Percentiles rank a stretch among this genome's conserved stretches.
These are phyloP conservation scores for Lasioglossum marginatum DNA, from an alignment of 2,888 invertebrate species.

Conservation along the genomic window DNA sequence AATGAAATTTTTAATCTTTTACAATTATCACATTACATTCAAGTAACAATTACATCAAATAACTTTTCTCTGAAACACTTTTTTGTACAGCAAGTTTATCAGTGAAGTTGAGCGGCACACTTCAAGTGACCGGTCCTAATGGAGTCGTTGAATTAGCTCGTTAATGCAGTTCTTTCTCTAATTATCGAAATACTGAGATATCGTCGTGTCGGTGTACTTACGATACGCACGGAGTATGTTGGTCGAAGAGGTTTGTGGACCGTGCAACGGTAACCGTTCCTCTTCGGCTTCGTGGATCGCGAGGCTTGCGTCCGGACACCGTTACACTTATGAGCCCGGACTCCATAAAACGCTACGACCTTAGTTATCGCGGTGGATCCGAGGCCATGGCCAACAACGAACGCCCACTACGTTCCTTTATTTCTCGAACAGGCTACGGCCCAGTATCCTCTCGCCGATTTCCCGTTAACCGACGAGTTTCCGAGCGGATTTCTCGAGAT, in stretches of 20 bases:
- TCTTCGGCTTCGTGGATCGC: slow-evolving; percentile 59
- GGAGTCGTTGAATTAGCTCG: background rate
- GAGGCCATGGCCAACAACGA: slow-evolving; percentile 50
- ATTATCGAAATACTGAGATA: background rate
- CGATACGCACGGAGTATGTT: slow-evolving; percentile 49
- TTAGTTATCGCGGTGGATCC: slow-evolving; percentile 54
- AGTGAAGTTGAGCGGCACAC: no score
- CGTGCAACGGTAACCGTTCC: slow-evolving; percentile 81
- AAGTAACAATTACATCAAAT: no score
- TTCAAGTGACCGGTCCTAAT: no score
- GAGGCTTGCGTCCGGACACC: slow-evolving; percentile 77
- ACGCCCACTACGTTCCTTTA: slow-evolving; percentile 51
- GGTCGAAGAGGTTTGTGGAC: slow-evolving; percentile 80
- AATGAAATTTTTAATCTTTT: no score
- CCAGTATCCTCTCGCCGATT: background rate
- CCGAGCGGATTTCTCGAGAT: slow-evolving; percentile 24
- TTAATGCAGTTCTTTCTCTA: background rate
- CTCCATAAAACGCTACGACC: slow-evolving; percentile 72
- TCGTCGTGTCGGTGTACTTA: background rate
- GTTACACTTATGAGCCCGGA: slow-evolving; percentile 81
- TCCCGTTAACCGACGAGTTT: slow-evolving; percentile 41
- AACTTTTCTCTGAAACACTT: no score
- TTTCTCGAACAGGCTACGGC: slow-evolving; percentile 17
- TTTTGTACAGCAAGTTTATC: no score
- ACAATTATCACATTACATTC: no score